These are phyloP conservation scores for Platichthys flesus DNA, from an alignment of 2,113 vertebrate genomes.

Conservation along the genomic window DNA sequence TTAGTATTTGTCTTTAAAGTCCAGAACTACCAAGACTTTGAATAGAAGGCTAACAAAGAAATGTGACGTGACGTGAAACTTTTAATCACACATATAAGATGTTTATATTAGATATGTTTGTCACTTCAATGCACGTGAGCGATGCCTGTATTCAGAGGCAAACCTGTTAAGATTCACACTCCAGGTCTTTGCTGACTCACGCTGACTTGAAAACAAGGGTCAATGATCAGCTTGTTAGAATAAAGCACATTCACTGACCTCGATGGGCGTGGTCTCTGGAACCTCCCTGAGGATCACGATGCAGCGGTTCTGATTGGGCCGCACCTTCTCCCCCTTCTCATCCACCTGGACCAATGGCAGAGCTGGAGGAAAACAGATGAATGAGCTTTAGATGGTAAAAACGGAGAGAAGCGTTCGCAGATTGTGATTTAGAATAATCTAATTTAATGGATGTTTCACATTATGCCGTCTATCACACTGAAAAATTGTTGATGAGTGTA, in stretches of 20 bases:
- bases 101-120: not conserved
- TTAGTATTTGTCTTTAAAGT: too few species aligned
- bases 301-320: slow-evolving; percentile 99
- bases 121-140: not conserved
- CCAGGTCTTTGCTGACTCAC: not conserved
- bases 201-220: not conserved
- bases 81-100: not conserved
- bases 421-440: too few species aligned
- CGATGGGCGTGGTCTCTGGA: slow-evolving; percentile 93
- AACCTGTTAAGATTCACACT: not conserved
- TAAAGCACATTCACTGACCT: slow-evolving; percentile 81
- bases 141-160: not conserved
- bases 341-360: slow-evolving; percentile 99
- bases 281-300: slow-evolving; percentile 98
- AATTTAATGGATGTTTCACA: too few species aligned
- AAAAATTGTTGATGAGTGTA: too few species aligned
- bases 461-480: too few species aligned
- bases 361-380: slow-evolving; percentile 75
- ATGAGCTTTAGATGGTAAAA: not conserved
- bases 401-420: too few species aligned
- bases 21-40: too few species aligned
- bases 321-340: slow-evolving; percentile 97
- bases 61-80: not conserved
- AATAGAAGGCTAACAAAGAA: not conserved
- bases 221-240: not conserved